Base-by-base conservation (phyloP, 2,888 invertebrate species). In the Coecobrya sp. region DNA sequence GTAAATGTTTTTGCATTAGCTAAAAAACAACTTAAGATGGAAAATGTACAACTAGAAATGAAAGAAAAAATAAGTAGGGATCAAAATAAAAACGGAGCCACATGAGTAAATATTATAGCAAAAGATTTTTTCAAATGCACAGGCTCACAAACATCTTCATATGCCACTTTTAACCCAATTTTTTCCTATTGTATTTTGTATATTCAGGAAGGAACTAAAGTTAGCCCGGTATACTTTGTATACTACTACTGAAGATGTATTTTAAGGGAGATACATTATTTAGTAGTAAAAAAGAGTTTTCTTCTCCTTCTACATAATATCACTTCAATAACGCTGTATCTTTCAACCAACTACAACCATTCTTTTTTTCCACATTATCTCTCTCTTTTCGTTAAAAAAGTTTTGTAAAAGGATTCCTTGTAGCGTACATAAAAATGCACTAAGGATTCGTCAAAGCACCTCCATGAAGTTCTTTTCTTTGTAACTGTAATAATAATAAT, bases 361-460 rank as follows among this genome's bases (percentile, higher is more conserved):
- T 52, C 36, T 86, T 86, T 55, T 65, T 68, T 65, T 49, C n/a
- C n/a, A 76, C 81, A 79, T 87, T 73, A 87, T 87, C 76, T 87
- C 2, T 19, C 27, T 62, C 22, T n/a, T 22, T 55, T 19, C 19
- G 4, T 4, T 25, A 65, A 86, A 52, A 73, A 86, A 73, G 52
- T 86, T 36, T 76, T 81, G 27, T 79, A 49, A 79, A 79, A 27
- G 76, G 79, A 79, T 88, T 88, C 52, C 81, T 62, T 79, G 49
- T 88, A 79, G 68, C 81, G 88, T 88, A 88, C 88, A 88, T 65
- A 79, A 88, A 88, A 88, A 65, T 88, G 49, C 88, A 79, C 81
- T 88, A 88, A 86, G 59, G 76, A 86, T 88, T 62, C 81, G 68
- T 88, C 88, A 88, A n/a, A 88, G 88, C 81, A 88, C 88, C 79